Base-by-base conservation (phyloP, 2,113 vertebrate species). In the Amia ocellicauda region DNA sequence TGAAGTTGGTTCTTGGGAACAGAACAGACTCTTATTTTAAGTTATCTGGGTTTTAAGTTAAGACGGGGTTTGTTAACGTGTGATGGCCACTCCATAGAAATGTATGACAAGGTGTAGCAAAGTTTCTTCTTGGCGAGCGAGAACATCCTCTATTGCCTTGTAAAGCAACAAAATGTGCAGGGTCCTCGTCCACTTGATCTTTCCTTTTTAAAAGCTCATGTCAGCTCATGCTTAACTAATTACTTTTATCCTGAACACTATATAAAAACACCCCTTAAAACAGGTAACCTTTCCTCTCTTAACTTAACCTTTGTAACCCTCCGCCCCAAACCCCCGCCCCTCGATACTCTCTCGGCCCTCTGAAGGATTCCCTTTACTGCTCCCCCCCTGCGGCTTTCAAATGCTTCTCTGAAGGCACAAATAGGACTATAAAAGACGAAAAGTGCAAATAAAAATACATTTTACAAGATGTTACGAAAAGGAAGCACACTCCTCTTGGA, bases 221-320 rank as follows among this genome's bases (percentile, higher is more conserved):
- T 51, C 43, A 51, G 60, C 74, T 86, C 67, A 83, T 82, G 78
- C 84, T 82, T 72, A 71, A 81, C 84, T 88, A 88, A 89, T 87
- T 81, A 89, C 86, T 90, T 84, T 86, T 89, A 87, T 92, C 90
- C 90, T 83, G 87, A 85, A 88, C 86, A 90, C 84, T 83, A 86
- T 89, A 89, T 93, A 90, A 93, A 94, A 62, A 29, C 83, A 86
- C 55, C 80, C 78, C 84, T 88, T 86, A 89, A 85, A 81, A 85
- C 81, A 88, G 77, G 83, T 85, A 86, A 78, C 78, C 76, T 84
- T 75, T 83, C 73, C 82, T 78, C 86, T 77, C 73, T 81, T 81
- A 86, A 86, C 79, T 79, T 89, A 90, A 93, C 90, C 89, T 88
- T 79, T 87, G 78, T 77, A 89, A 87, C 84, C 74, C 74, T 27